Evolutionary conservation across 2,113 vertebrate species (phyloP).

Genomic region (Hippocampus guttulatus): DNA sequence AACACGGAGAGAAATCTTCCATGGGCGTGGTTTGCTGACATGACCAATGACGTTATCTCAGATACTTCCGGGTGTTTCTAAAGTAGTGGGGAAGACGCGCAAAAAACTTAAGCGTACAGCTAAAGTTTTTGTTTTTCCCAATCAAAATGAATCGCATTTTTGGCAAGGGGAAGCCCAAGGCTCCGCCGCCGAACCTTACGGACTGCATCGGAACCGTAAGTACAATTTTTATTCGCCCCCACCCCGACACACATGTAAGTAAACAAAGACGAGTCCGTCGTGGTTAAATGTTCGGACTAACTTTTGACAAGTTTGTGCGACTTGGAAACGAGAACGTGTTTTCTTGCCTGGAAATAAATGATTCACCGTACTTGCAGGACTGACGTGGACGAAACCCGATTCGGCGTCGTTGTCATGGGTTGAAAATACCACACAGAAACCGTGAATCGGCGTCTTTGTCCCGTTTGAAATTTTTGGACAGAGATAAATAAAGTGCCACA

Average conservation of each 20-base stretch:
- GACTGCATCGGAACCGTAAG: constrained; percentile 93
- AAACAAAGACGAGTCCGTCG: constrained; percentile 57
- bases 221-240: constrained; percentile 30
- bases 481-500: background rate
- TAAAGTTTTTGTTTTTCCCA: background rate
- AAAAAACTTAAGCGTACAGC: background rate
- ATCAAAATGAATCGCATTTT: constrained; percentile 90
- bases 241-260: constrained; percentile 40
- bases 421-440: background rate
- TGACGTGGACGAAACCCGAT: background rate
- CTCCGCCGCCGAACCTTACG: constrained; percentile 86
- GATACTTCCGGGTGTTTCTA: constrained; percentile 58
- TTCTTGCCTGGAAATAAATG: background rate
- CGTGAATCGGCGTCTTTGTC: constrained; percentile 23
- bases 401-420: background rate
- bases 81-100: background rate
- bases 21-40: constrained; percentile 15
- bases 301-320: background rate
- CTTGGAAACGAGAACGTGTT: background rate
- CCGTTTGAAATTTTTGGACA: background rate
- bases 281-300: constrained; percentile 11
- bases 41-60: constrained; percentile 41
- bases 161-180: constrained; percentile 85
- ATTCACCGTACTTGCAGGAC: background rate
- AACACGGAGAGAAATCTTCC: too few relatives aligned